Conservation (phyloP, 2,113 vertebrate species). For the Barnardius zonarius region DNA sequence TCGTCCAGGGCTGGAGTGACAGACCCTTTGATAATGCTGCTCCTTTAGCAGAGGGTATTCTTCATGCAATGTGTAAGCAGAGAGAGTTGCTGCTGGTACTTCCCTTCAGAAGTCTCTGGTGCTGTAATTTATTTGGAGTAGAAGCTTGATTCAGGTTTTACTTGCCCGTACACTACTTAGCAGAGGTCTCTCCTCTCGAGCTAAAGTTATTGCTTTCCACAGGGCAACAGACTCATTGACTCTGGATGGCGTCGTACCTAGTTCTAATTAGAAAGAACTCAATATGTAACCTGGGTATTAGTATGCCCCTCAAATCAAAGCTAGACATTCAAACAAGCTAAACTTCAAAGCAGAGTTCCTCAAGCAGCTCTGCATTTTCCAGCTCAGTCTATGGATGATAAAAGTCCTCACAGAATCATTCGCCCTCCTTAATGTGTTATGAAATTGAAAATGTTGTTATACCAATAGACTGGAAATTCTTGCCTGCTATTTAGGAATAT, state of each 20-base stretch:
- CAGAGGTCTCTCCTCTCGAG: conserved; percentile 34
- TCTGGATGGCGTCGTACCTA: conserved; percentile 4
- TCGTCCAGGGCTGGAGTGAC: conserved; percentile 38
- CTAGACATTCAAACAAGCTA: neutral
- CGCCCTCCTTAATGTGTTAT: neutral
- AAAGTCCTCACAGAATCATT: neutral
- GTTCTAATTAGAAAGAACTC: conserved; percentile 37
- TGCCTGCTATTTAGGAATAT: neutral
- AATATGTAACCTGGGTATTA: neutral
- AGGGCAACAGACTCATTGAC: conserved; percentile 26
- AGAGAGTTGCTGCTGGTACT: conserved; percentile 20
- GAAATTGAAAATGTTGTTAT: neutral
- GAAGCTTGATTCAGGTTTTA: conserved; percentile 55
- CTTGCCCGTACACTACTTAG: conserved; percentile 21
- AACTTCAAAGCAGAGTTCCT: neutral
- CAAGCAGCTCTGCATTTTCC: neutral
- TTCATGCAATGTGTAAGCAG: conserved; percentile 26
- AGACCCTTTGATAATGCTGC: conserved; percentile 23
- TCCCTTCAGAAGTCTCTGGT: neutral
- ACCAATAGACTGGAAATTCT: neutral
- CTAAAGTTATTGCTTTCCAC: conserved; percentile 37
- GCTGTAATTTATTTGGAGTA: conserved; percentile 41
- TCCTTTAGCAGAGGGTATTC: conserved; percentile 9
- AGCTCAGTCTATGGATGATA: neutral
- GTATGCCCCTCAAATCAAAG: neutral